Evolutionary conservation across 2,113 vertebrate genomes (phyloP), one percentile per base, ranked within the genome.

Genomic region (Candoia aspera): DNA sequence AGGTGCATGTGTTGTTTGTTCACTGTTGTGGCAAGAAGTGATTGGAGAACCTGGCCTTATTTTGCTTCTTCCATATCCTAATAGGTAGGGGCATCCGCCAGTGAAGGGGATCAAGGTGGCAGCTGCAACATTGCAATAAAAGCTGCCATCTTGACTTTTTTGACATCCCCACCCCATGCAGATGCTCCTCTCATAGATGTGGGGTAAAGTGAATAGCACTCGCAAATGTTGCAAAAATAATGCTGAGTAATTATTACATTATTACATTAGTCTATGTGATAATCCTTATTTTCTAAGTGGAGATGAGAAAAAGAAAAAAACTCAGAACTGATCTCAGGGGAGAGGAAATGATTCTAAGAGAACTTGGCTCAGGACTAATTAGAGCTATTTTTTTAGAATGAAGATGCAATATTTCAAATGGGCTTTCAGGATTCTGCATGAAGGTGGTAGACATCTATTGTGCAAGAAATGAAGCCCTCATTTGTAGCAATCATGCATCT

Each of bases 331-430:
- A 55, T 86, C 53, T 86, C 53, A 55, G 15, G 73, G 33, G 73
- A 79, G 73, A 79, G 9, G 54, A 57, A 86, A n/a, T 19, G 29
- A 4, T 55, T 57, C 54, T 19, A 13, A 29, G n/a, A 26, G 42
- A 62, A 26, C 12, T 49, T 62, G 57, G 87, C 54, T 62, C 23
- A 88, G 23, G 21, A 42, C 33, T 88, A 60, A 33, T 60, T 73
- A 84, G 26, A 60, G 29, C 33, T 84, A 37, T n/a, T 13, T 9
- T 68, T 23, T 87, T 26, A 55, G 33, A 42, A 37, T 26, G 79
- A 88, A 88, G 19, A 53, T n/a, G 87, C 24, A 12, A 3, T 49
- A 59, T 90, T 79, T 92, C n/a, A 88, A 92, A 59, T 49, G 79
- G 29, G 54, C 57, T 83, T 73, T 17, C 26, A 1, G 42, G 3